Percentiles rank a stretch among this genome's conserved stretches.
Conservation (phyloP, 2,113 vertebrate genomes). For the Psittacus erithacus region DNA sequence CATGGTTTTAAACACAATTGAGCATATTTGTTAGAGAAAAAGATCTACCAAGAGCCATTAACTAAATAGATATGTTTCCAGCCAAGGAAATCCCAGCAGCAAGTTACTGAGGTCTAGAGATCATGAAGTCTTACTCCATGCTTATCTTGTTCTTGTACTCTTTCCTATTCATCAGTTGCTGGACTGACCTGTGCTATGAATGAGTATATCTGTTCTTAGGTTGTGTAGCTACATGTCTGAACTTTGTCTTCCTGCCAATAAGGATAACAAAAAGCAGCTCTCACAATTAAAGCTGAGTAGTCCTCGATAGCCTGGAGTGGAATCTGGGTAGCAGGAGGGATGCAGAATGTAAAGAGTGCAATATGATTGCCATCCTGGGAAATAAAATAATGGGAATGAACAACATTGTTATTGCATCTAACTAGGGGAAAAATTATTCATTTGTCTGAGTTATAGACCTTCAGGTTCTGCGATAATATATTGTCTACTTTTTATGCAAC, state of each 20-base stretch:
- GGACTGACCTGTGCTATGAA: neutral
- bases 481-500: neutral
- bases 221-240: neutral
- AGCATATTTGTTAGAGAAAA: neutral
- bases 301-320: fast-evolving
- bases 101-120: neutral
- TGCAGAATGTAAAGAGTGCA: neutral
- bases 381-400: neutral
- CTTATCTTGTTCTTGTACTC: neutral
- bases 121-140: neutral
- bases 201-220: neutral
- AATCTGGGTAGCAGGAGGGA: neutral
- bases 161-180: neutral
- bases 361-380: neutral
- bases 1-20: neutral
- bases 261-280: neutral
- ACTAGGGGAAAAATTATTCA: neutral
- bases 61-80: neutral
- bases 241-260: neutral
- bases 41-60: neutral
- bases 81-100: neutral
- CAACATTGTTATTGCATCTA: neutral
- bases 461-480: neutral
- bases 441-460: neutral
- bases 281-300: neutral